Conservation (phyloP, 2,797 vertebrate species). For the Fistularia tabacaria region DNA sequence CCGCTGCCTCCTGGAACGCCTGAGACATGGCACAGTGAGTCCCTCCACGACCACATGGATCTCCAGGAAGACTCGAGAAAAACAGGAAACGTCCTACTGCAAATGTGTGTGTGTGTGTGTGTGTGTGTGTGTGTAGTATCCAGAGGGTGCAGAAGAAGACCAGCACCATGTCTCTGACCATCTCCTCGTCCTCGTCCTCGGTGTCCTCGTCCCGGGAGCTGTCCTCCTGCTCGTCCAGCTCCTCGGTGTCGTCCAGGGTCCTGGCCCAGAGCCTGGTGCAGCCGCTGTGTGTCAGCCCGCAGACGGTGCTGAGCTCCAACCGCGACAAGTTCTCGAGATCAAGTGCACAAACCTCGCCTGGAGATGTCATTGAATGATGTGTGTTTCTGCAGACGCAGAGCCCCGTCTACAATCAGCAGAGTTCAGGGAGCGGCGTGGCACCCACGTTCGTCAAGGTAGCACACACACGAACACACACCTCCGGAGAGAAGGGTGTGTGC, state of each 20-base stretch:
- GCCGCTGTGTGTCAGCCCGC: conserved; percentile 58
- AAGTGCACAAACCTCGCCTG: neutral
- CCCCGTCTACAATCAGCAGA: conserved; percentile 65
- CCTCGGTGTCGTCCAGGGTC: conserved; percentile 46
- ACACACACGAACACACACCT: neutral
- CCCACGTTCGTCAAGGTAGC: conserved; percentile 85
- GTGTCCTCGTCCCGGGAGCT: conserved; percentile 54
- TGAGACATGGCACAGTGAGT: conserved; percentile 77
- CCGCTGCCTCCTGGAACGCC: conserved; percentile 42
- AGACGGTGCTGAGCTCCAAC: conserved; percentile 49
- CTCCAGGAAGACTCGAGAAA: neutral
- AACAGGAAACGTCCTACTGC: neutral
- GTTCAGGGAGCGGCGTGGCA: conserved; percentile 64
- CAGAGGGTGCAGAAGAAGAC: conserved; percentile 76
- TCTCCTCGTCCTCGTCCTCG: conserved; percentile 66
- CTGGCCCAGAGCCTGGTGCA: conserved; percentile 70
- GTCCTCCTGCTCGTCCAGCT: conserved; percentile 42
- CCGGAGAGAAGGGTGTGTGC: neutral
- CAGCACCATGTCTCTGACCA: conserved; percentile 77
- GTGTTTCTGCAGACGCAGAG: conserved; percentile 73
- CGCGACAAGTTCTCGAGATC: neutral
- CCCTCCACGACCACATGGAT: no score
- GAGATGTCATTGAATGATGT: neutral
- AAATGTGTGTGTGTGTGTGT: neutral
- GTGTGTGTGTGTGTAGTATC: conserved; percentile 34